Base-by-base conservation (phyloP, 2,113 vertebrate species). In the Nanorana parkeri region DNA sequence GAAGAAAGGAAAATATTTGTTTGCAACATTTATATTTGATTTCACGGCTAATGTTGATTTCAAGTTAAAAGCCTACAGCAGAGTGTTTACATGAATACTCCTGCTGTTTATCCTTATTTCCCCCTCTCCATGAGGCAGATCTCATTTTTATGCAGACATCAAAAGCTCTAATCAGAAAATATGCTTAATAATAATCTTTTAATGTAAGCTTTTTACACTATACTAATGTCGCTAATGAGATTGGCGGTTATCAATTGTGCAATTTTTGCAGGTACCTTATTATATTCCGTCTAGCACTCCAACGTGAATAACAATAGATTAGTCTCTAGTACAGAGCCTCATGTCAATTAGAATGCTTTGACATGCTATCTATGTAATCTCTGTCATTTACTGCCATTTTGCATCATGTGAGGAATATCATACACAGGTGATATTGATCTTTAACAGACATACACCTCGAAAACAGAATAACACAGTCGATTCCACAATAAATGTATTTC, bases 91-190 rank as follows among this genome's bases (percentile, higher is more conserved):
- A 19, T 72, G 68, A 72, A 52, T 54, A 23, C 47, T 10, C 68
- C 68, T 54, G 68, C 51, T 72, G 68, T 26, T 29, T 66, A 54
- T 52, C 17, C 68, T 52, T 52, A 72, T 72, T 72, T 24, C 16
- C 51, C 17, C 68, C 51, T 54, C 51, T 72, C 68, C 51, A 55
- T 54, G 41, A 72, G 52, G 68, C 51, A 72, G 5, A 72, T 26
- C 24, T 72, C 10, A 54, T 71, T 71, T 71, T 21, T 71, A 24
- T 51, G 17, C 68, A 21, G n/a, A 71, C 47, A 71, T 71, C 47
- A 69, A 71, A 71, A 16, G 68, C 47, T 51, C 68, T 71, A 52
- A 71, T 71, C 47, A 17, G 13, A 52, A 52, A 71, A 71, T 52
- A 52, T 24, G 68, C 13, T n/a, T 54, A n/a, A 71, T 71, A 16